phyloP scores from a whole-genome alignment of 2,113 vertebrate genomes.

The Atherinomorus stipes region DNA sequence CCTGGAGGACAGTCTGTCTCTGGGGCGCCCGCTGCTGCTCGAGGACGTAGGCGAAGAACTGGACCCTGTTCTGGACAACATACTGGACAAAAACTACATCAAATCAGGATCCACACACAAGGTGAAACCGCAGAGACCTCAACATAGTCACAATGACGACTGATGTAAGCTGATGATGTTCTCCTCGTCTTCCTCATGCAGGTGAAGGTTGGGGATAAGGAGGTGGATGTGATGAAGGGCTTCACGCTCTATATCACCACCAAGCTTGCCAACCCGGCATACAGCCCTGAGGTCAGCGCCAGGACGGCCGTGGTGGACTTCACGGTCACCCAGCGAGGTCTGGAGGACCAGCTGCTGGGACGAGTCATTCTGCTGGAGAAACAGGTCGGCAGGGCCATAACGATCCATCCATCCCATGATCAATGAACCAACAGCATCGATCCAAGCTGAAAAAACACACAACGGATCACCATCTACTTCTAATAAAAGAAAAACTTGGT shows the following conservation, averaged over 20 bases:
- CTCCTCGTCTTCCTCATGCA: constrained; percentile 35
- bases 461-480: too few relatives aligned
- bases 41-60: constrained; percentile 90
- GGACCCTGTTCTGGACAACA: constrained; percentile 87
- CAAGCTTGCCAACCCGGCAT: constrained; percentile 87
- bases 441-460: too few relatives aligned
- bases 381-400: constrained; percentile 71
- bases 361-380: constrained; percentile 88
- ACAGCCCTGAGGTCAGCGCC: constrained; percentile 88
- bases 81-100: constrained; percentile 91
- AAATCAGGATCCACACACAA: constrained; percentile 87
- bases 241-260: constrained; percentile 89
- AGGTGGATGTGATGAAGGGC: constrained; percentile 84
- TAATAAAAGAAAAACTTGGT: too few relatives aligned
- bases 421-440: too few relatives aligned
- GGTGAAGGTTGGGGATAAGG: constrained; percentile 90
- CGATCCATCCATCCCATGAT: too few relatives aligned
- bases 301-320: constrained; percentile 88
- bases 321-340: constrained; percentile 86
- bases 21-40: constrained; percentile 86
- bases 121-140: constrained; percentile 62
- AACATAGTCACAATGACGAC: too few relatives aligned
- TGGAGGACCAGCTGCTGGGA: constrained; percentile 90
- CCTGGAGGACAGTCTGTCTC: constrained; percentile 85
- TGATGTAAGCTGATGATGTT: too few relatives aligned